Percentiles rank a stretch among this genome's conserved stretches.
Conservation (phyloP, 2,797 vertebrate species). For the Coccyzus lansbergi region DNA sequence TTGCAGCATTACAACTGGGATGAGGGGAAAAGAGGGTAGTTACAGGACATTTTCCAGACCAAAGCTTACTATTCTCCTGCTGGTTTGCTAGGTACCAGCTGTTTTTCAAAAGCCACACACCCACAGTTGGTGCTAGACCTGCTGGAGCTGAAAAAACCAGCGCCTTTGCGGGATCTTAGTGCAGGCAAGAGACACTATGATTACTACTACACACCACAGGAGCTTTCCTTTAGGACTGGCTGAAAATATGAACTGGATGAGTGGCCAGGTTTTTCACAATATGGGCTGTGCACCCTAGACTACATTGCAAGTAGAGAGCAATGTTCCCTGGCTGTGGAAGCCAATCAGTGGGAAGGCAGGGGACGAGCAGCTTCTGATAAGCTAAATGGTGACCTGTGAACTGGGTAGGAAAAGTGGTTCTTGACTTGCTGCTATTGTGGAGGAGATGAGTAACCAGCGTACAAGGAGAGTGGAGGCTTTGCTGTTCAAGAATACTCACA, state of each 20-base stretch:
- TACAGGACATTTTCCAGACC: neutral
- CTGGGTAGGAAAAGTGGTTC: neutral
- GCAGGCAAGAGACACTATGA: neutral
- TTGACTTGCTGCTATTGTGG: neutral
- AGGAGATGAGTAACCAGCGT: neutral
- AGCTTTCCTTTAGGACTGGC: neutral
- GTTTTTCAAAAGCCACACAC: neutral
- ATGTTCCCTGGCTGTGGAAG: neutral
- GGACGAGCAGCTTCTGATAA: neutral
- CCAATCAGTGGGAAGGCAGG: rapidly evolving
- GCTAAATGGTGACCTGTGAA: neutral
- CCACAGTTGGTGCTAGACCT: neutral
- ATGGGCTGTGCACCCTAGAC: neutral
- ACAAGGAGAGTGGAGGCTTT: neutral
- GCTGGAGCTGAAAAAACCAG: neutral
- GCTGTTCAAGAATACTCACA: neutral
- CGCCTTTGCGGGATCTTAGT: neutral
- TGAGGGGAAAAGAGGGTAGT: neutral
- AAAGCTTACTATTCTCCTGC: neutral
- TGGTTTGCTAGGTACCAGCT: neutral
- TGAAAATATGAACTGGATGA: neutral
- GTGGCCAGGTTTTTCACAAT: neutral
- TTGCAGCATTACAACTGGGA: neutral
- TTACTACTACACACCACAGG: rapidly evolving
- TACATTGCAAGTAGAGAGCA: rapidly evolving